Conservation (phyloP, 2,113 vertebrate species). For the Mirounga angustirostris region DNA sequence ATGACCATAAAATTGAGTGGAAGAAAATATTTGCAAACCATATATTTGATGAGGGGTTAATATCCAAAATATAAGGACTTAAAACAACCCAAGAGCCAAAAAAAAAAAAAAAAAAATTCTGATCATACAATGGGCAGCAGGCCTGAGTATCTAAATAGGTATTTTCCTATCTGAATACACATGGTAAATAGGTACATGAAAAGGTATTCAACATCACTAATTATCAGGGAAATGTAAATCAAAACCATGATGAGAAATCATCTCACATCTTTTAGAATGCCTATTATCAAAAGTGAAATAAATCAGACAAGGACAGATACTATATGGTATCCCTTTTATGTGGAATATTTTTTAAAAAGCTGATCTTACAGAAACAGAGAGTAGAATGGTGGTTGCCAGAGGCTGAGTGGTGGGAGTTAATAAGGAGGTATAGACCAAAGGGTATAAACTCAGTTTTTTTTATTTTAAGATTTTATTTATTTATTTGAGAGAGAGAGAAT, state of each 20-base stretch:
- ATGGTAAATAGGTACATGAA: background rate
- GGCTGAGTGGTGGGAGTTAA: background rate
- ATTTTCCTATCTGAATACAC: background rate
- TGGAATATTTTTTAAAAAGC: background rate
- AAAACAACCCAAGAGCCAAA: background rate
- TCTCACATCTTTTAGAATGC: background rate
- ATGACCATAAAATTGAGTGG: background rate
- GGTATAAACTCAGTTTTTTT: background rate
- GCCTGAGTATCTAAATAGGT: background rate
- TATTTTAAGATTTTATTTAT: too few species aligned
- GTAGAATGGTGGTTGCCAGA: background rate
- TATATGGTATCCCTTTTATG: background rate
- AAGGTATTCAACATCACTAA: background rate
- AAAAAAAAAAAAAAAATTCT: background rate
- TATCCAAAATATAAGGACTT: background rate
- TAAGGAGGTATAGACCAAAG: background rate
- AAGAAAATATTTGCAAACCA: background rate
- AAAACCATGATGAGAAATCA: background rate
- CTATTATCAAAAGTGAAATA: background rate
- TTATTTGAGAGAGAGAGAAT: too few species aligned
- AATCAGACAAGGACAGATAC: background rate
- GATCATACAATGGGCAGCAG: background rate
- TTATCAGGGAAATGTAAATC: background rate
- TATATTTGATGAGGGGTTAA: background rate
- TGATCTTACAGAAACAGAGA: background rate